Evolutionary conservation across 2,888 invertebrate species (phyloP).

Genomic region (Orchesellides sinensis): DNA sequence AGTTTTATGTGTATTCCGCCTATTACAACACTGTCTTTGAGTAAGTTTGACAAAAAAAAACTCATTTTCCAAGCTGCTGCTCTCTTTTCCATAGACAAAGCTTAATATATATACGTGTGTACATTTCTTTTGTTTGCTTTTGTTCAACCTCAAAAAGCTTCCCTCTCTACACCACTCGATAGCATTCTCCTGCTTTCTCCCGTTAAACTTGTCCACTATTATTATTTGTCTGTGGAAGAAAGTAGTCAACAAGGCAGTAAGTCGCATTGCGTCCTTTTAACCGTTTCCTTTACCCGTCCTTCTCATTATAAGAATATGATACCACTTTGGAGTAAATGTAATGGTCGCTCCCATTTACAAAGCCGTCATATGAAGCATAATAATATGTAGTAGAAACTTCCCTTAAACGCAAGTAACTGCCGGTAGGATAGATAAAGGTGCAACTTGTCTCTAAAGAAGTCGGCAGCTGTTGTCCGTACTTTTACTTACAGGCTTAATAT

Average conservation of each 20-base stretch:
- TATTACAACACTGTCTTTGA: conserved; percentile 83
- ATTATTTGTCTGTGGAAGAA: not conserved
- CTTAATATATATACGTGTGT: too few relatives aligned
- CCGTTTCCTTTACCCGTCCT: conserved; percentile 20
- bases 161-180: not conserved
- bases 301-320: conserved; percentile 40
- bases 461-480: conserved; percentile 5
- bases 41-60: conserved; percentile 71
- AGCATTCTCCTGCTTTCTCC: not conserved
- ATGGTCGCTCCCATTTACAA: too few relatives aligned
- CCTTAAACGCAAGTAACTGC: too few relatives aligned
- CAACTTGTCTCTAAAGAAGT: conserved; percentile 25
- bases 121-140: not conserved
- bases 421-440: conserved; percentile 14
- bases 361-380: too few relatives aligned
- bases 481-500: conserved; percentile 1
- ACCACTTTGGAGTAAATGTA: conserved; percentile 25
- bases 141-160: conserved; percentile 8
- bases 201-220: conserved; percentile 5
- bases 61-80: conserved; percentile 62
- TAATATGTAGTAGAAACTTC: too few relatives aligned
- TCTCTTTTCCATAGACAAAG: too few relatives aligned
- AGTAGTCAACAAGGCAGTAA: not conserved
- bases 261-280: conserved; percentile 63
- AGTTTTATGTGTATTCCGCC: conserved; percentile 95